Percentiles rank a stretch among this genome's conserved stretches.
Evolutionary conservation across 2,888 invertebrate genomes (phyloP).

Genomic region (Syrphus vitripennis): DNA sequence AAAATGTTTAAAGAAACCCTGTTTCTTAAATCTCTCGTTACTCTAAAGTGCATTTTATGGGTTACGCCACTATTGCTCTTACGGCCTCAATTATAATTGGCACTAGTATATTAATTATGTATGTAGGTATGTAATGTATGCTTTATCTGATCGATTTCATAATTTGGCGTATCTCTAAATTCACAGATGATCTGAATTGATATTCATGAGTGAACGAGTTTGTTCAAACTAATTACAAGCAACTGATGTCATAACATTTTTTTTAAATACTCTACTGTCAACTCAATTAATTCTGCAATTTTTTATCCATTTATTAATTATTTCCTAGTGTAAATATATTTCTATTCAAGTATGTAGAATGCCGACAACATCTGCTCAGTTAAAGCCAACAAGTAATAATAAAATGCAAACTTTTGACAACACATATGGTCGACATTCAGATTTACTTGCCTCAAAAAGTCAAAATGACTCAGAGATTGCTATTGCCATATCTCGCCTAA

Average conservation of each 20-base stretch:
- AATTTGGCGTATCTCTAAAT: not conserved
- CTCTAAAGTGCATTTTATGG: too few species aligned
- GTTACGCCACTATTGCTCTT: too few species aligned
- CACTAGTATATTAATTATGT: too few species aligned
- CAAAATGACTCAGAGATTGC: conserved; percentile 38
- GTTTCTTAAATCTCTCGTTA: too few species aligned
- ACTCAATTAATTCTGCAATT: conserved; percentile 25
- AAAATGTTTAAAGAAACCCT: too few species aligned
- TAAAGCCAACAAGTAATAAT: not conserved
- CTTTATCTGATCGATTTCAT: too few species aligned
- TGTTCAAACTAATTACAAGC: not conserved
- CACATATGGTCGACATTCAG: conserved; percentile 25
- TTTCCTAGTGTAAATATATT: too few species aligned
- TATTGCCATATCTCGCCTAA: conserved; percentile 24
- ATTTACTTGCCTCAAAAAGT: not conserved
- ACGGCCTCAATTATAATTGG: too few species aligned
- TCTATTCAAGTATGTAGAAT: not conserved
- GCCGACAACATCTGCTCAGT: conserved; percentile 9
- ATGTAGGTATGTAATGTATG: too few species aligned
- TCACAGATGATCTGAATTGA: not conserved
- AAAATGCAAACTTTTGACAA: not conserved
- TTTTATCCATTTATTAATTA: not conserved
- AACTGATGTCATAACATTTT: conserved; percentile 15
- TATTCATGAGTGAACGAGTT: not conserved
- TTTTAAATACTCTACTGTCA: conserved; percentile 19